Base-by-base conservation (phyloP, 2,888 invertebrate genomes). In the Lasioglossum marginatum region DNA sequence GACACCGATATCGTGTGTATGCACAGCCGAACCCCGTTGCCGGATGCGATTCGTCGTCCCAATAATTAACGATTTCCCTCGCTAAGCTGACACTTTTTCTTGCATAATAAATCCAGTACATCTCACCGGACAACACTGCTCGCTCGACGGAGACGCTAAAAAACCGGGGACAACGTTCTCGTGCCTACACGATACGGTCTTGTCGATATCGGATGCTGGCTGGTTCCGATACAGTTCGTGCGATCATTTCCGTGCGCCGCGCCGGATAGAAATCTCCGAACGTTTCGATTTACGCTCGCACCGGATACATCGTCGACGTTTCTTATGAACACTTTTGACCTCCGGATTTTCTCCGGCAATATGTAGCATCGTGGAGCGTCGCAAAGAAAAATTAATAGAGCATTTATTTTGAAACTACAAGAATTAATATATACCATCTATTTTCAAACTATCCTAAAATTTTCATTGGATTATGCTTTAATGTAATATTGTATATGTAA, bases 51-150 rank as follows among this genome's bases (percentile, higher is more conserved):
- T 74, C 74, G 75, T 74, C 66, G 66, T 19, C 68, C 78, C 27
- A 43, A 85, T 85, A 85, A 85, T 84, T 75, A 85, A 83, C 84
- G 84, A 85, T 85, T 83, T 85, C 71, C 71, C 84, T 34, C 14
- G 70, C 19, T 5, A 40, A 27, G 74, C 78, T 83, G 84, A 71
- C 84, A 66, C 63, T 85, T 85, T 84, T 85, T 84, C 78, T 63
- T 52, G 78, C 48, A 83, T 45, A 63, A 63, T 79, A 73, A 71
- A 85, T 83, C 78, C 63, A 75, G 75, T 48, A 31, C 78, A 70
- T n/a, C 79, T 73, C 66, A 73, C 34, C 77, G 72, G 40, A 74
- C 83, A 83, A 68, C 63, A 60, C 60, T 43, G 70, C 37, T 57
- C 40, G 16, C 27, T 40, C 37, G 43, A 43, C 12, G 27, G 75